These are phyloP conservation scores for Alouatta palliata DNA, from an alignment of 2,113 vertebrate species.

Conservation along the genomic window DNA sequence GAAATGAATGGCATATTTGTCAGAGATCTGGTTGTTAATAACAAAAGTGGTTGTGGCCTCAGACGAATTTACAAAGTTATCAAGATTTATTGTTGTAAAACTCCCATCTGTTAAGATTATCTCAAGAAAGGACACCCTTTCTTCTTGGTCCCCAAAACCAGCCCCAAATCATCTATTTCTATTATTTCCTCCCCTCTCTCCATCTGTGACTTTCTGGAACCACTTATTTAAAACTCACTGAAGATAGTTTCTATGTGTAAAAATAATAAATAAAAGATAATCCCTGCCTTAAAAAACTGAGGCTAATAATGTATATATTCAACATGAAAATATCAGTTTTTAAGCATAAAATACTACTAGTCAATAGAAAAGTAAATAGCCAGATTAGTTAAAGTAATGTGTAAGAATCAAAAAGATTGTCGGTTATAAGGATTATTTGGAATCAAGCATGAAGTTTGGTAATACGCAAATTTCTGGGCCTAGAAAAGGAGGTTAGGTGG, in stretches of 20 bases:
- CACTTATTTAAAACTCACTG: neutral
- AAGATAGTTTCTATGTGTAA: neutral
- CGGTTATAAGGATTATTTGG: neutral
- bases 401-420: neutral
- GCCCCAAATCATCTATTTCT: neutral
- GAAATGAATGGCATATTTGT: neutral
- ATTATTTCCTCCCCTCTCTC: neutral
- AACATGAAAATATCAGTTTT: neutral
- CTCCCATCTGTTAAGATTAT: neutral
- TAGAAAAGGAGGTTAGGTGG: accelerated
- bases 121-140: accelerated
- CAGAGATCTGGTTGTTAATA: neutral
- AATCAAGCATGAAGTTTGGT: neutral
- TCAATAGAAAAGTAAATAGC: neutral
- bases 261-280: neutral
- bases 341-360: neutral
- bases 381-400: neutral
- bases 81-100: neutral
- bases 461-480: neutral
- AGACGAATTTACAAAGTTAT: neutral
- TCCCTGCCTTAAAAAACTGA: neutral
- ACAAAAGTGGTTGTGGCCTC: neutral
- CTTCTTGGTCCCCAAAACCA: neutral
- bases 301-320: neutral
- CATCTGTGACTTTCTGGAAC: neutral